Evolutionary conservation across 2,888 invertebrate species (phyloP), one percentile per base, ranked within the genome.

Genomic region (Hoplodrina blanda): DNA sequence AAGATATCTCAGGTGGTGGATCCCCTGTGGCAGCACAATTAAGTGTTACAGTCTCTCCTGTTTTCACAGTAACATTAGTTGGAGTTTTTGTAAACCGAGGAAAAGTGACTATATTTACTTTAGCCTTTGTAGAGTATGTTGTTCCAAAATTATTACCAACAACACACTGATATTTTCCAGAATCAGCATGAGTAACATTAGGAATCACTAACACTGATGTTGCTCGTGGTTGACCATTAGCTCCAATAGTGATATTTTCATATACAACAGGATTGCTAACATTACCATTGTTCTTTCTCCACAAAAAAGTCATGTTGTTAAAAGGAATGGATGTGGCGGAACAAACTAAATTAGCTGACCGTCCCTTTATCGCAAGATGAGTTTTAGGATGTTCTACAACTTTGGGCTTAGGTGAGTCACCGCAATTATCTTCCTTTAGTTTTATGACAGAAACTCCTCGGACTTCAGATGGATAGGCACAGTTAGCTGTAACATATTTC

Each of bases 11-110:
- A 20, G 99, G 99, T 61, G 97, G 95, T 0, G 99, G 99, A 88
- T 98, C 98, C 1, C 99, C 99, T 71, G 97, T 97, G 4, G 99
- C 99, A 17, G 98, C 98, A 96, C 99, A 99, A 88, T 99, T 98
- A 41, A 99, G 96, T 69, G 97, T 97, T 0, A 98, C 99, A 17
- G 98, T 98, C 79, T 97, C 97, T 11, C 99, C 99, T 19, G 98
- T 98, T 89, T 97, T 97, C 5, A 98, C 98, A 0, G 98, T 98
- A 6, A 99, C 97, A 93, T 99, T 98, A 10, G 96, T 96, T 0
- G 99, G 99, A 68, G 97, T 97, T 95, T 98, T 98, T 37, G 97
- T 96, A 91, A 99, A 99, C 30, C 97, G 97, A 0, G 99, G 99
- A 93, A 97, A 98, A 76, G 98, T 98, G 78, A 98, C 97, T 83